These are phyloP conservation scores for Thera britannica DNA, from an alignment of 2,888 invertebrate genomes.

Conservation along the genomic window DNA sequence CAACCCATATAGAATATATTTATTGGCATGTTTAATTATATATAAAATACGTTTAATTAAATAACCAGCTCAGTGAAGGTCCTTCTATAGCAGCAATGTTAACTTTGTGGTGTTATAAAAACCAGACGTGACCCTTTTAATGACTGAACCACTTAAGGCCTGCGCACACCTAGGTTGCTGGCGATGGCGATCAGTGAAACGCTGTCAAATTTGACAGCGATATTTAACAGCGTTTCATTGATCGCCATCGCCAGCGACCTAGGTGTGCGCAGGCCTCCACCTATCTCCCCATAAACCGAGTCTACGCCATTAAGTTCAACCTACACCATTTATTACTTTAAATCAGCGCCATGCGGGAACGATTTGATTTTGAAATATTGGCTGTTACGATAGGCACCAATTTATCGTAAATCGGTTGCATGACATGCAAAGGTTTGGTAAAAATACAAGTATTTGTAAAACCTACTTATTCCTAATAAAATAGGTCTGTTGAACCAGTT, in stretches of 20 bases:
- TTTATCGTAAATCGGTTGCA: constrained; percentile 41
- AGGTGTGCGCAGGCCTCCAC: neutral
- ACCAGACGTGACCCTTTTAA: constrained; percentile 34
- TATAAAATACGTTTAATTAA: too few species aligned
- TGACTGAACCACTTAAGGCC: constrained; percentile 18
- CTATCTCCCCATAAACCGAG: constrained; percentile 26
- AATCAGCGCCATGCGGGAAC: constrained; percentile 59
- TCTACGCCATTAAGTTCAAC: constrained; percentile 36
- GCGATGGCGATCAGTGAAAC: too few species aligned
- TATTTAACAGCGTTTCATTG: too few species aligned
- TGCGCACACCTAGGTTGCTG: too few species aligned
- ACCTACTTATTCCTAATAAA: too few species aligned
- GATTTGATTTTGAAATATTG: constrained; percentile 70
- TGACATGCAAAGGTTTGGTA: constrained; percentile 29
- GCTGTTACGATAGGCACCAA: constrained; percentile 51
- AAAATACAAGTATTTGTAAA: neutral
- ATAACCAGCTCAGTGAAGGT: too few species aligned
- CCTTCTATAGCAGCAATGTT: too few species aligned
- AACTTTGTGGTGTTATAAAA: constrained; percentile 28
- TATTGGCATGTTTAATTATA: too few species aligned
- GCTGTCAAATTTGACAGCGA: too few species aligned
- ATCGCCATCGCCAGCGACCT: too few species aligned
- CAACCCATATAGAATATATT: too few species aligned
- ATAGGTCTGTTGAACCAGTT: constrained; percentile 10
- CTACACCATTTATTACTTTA: constrained; percentile 57